Evolutionary conservation across 2,797 vertebrate species (phyloP), one percentile per base, ranked within the genome.

Genomic region (Chrosomus eos): DNA sequence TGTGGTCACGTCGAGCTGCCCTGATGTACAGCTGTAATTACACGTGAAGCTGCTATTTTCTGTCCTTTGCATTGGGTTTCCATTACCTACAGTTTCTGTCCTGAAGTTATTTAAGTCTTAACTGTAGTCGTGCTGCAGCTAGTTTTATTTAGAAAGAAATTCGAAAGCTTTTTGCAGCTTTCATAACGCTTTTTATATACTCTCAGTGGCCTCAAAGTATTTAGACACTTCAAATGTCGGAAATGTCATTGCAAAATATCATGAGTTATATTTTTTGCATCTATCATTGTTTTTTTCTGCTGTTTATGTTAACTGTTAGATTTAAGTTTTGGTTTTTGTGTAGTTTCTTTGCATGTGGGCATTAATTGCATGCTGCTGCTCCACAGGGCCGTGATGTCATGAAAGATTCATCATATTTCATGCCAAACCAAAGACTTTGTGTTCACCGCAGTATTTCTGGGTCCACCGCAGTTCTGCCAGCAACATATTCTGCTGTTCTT

Each of bases 1-100:
- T 95, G 95, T 95, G 95, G 95, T 92, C 93, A 91, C 89, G 92
- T 92, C 92, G n/a, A 92, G 90, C 91, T 31, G 91, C 87, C 85
- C 92, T 87, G 90, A 88, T 89, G 51, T 89, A 88, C 89, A 89
- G 90, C 89, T 91, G 89, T 94, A 94, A 95, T 96, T 95, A 95
- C 86, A 93, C 88, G 90, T 88, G 85, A 94, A 86, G 89, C 88
- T 92, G 93, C 90, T 91, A 91, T 94, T 95, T 94, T 92, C 92
- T 89, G 83, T 93, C 91, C 89, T 86, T 86, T 91, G 90, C 90
- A 77, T 92, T 88, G 93, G 91, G 88, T 90, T 90, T 87, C 86
- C 86, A 92, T 93, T 90, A 93, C 94, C 93, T 91, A 92, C 62
- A 48, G 74, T 85, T 75, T 90, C 89, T 79, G 83, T 58, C 38